Base-by-base conservation (phyloP, 2,888 invertebrate genomes). In the Zele albiditarsus region DNA sequence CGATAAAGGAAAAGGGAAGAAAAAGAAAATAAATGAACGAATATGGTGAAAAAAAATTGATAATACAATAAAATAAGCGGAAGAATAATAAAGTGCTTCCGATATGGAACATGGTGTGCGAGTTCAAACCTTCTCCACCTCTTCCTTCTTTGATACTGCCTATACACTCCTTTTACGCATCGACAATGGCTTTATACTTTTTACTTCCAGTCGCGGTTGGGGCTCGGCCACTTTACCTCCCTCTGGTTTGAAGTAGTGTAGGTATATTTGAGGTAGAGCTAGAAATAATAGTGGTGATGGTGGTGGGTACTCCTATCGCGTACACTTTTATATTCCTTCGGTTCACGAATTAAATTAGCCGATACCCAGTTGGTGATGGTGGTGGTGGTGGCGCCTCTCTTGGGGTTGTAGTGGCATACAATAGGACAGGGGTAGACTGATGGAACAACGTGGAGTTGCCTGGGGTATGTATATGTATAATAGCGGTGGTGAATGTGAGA, bases 311-410 rank as follows among this genome's bases (percentile, higher is more conserved):
- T 62, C 68, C 67, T 77, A 70, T 74, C 77, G 58, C 74, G 46
- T 5, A 2, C 73, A 75, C 72, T 79, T 78, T 78, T 78, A 78
- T 77, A 80, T 83, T 82, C 80, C 76, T 74, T 77, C 80, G 83
- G 82, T 85, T 86, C 85, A 84, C 85, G 84, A 85, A 85, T 86
- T 84, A 85, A 85, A 85, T 85, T 85, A 85, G 83, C 82, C 80
- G 79, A 79, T 80, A 81, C 81, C 79, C 68, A 38, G 33, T 65
- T 12, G 53, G 58, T 60, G 74, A 75, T 71, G 69, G 49, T 65
- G 72, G 38, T 38, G 38, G 38, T n/a, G 58, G 20, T 62, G 73
- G 42, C 38, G 20, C 63, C 10, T 8, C 28, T 65, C 68, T 62
- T 28, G 67, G 28, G 16, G 62, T 69, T 27, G 66, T 31, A 25